Percentiles rank a stretch among this genome's conserved stretches.
These are phyloP conservation scores for Jacana jacana DNA, from an alignment of 2,113 vertebrate species.

Conservation along the genomic window DNA sequence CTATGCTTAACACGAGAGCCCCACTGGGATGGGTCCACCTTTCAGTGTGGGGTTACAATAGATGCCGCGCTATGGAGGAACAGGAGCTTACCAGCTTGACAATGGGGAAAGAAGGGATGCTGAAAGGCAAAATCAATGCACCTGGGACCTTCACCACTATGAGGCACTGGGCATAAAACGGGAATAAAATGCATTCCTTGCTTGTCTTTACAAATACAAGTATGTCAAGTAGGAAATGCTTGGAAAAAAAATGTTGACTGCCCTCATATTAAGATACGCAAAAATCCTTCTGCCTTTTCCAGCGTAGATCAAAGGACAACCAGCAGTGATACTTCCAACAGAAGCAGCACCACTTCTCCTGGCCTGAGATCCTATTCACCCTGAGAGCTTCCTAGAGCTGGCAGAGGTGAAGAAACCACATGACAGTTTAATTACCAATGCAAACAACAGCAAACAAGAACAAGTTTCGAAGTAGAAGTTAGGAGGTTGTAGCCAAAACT, in stretches of 20 bases:
- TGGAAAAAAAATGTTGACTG: not conserved
- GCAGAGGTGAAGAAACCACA: not conserved
- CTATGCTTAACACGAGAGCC: not conserved
- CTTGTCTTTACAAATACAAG: not conserved
- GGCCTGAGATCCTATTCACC: not conserved
- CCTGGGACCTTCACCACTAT: not conserved
- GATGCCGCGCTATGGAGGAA: accelerated
- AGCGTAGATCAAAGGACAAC: not conserved
- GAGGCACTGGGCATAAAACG: not conserved
- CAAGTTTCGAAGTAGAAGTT: not conserved
- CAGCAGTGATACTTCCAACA: not conserved
- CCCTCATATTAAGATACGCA: not conserved
- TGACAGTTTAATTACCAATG: not conserved
- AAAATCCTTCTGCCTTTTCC: not conserved
- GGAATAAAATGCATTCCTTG: not conserved
- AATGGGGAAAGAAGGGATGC: not conserved
- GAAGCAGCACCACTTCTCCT: not conserved
- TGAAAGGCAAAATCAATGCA: not conserved
- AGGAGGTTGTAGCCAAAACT: not conserved
- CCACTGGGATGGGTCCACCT: not conserved
- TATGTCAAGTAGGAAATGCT: not conserved
- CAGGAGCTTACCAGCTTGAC: not conserved
- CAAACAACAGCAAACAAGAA: not conserved
- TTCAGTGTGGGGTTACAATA: not conserved
- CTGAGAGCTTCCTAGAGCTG: not conserved